Conservation (phyloP, 2,113 vertebrate species). For the Rhynchopsitta pachyrhyncha region DNA sequence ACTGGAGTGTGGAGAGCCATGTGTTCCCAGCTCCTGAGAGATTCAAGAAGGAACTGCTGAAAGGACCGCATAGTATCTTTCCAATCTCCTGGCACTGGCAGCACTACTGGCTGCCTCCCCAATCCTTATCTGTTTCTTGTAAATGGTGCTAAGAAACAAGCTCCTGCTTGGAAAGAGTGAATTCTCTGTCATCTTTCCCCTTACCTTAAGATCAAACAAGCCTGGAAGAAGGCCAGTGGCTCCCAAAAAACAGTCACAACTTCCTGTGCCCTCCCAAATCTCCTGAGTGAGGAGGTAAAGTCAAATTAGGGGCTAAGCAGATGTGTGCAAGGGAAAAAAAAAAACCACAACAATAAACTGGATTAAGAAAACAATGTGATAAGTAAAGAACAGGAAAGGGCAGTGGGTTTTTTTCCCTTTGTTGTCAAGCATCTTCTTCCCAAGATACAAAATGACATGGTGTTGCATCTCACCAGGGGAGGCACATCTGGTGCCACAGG, state of each 20-base stretch:
- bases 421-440: not conserved
- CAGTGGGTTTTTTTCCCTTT: not conserved
- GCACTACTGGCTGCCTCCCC: not conserved
- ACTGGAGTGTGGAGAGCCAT: not conserved
- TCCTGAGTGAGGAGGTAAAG: not conserved
- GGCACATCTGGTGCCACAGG: not conserved
- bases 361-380: not conserved
- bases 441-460: not conserved
- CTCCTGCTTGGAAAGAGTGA: not conserved
- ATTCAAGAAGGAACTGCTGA: not conserved
- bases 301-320: not conserved
- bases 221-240: not conserved
- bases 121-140: not conserved
- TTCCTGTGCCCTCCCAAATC: not conserved
- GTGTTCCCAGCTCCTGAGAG: not conserved
- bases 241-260: not conserved
- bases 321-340: not conserved
- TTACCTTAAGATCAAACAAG: not conserved
- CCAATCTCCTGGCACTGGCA: not conserved
- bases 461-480: not conserved
- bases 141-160: not conserved
- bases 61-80: not conserved
- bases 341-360: fast-evolving
- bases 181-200: not conserved
- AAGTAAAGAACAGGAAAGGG: not conserved